Evolutionary conservation across 2,797 vertebrate genomes (phyloP), one percentile per base, ranked within the genome.

Genomic region (Pseudopleuronectes americanus): DNA sequence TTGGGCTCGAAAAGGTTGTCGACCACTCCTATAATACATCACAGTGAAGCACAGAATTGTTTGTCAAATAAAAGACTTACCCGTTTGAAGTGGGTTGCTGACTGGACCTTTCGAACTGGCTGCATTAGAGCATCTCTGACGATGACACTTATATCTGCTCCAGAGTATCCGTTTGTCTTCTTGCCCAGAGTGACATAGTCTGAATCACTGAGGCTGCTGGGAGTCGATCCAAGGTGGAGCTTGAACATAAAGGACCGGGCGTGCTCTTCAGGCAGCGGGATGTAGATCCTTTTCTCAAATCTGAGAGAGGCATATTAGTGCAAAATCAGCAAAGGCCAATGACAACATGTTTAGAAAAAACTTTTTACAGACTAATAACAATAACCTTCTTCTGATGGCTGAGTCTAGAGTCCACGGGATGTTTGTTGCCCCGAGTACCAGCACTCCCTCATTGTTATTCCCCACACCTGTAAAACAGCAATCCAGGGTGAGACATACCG

Each of bases 341-440:
- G 14, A 68, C 4, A 48, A 60, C 10, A 28, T 17, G 38, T 14
- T 65, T 14, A 43, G 12, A 3, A 61, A 43, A 2, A 51, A 33
- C 16, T 62, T 62, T 45, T 49, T 19, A 48, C 23, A 0, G 6
- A 63, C 6, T 57, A 16, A 16, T 10, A 51, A 60, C 14, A 31
- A 26, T 76, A 93, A 99, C 98, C 98, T 93, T 94, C 98, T 96
- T 74, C 98, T 96, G 89, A 99, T 99, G 80, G 98, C 98, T 71
- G 98, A 98, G 91, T 99, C 98, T 70, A 99, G 93, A 80, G 98
- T 98, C 98, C 98, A 99, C 0, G 98, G 98, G 90, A 99, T 98
- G 84, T 99, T 99, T 89, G 98, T 99, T 8, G 98, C 98, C 74
- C 98, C 98, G n/a, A 99, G 95, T 72, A 99, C 98, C 86, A 99